phyloP scores from a whole-genome alignment of 2,888 invertebrate genomes.

The Frankliniella intonsa region DNA sequence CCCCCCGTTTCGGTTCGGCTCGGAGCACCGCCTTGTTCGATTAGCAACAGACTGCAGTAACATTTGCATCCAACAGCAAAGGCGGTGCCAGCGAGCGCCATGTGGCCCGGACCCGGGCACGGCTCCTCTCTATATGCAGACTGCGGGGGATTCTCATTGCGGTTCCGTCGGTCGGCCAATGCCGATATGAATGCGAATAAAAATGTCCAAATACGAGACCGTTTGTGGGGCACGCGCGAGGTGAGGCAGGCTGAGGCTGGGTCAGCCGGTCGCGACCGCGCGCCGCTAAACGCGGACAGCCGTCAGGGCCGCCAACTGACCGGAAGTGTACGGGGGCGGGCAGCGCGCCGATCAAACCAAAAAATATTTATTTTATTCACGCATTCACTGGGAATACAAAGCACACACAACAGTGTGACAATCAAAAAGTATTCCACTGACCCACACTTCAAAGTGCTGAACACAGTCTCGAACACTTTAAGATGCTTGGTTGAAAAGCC shows the following conservation, averaged over 20 bases:
- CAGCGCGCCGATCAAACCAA: too few species aligned
- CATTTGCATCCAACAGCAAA: constrained; percentile 12
- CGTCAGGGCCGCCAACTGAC: too few species aligned
- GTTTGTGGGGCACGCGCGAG: background rate
- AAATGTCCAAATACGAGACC: background rate
- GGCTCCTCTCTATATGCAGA: background rate
- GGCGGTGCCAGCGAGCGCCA: background rate
- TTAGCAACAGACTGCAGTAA: constrained; percentile 6
- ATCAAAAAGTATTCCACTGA: too few species aligned
- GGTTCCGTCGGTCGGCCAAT: background rate
- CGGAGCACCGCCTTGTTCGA: background rate
- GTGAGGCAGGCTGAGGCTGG: background rate
- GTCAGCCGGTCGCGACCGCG: too few species aligned
- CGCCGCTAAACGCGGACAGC: too few species aligned
- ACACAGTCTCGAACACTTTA: too few species aligned
- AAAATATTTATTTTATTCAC: too few species aligned
- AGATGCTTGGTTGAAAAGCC: too few species aligned
- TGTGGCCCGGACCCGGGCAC: background rate
- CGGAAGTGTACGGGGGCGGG: too few species aligned
- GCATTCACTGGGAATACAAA: too few species aligned
- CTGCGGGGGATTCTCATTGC: constrained; percentile 21
- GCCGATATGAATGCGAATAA: constrained; percentile 4
- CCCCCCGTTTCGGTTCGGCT: background rate
- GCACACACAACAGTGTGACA: too few species aligned
- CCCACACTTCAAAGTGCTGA: too few species aligned